Conservation (phyloP, 2,888 invertebrate species). For the Eupithecia vulgata region DNA sequence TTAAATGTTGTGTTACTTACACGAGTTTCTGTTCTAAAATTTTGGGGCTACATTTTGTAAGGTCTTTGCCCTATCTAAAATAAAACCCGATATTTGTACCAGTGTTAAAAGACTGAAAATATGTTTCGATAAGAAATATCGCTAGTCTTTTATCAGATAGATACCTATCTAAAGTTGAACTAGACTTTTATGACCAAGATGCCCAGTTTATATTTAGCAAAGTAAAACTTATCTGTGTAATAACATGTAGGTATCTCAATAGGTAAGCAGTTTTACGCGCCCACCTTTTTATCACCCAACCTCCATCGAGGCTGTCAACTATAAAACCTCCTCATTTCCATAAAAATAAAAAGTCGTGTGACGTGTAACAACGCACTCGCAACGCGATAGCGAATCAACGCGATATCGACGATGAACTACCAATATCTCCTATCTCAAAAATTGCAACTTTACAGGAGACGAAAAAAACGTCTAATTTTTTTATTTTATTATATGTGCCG, state of each 20-base stretch:
- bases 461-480: no score
- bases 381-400: conserved; percentile 67
- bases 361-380: conserved; percentile 41
- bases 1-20: neutral
- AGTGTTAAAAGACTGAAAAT: neutral
- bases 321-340: conserved; percentile 35
- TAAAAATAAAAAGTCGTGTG: conserved; percentile 35
- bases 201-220: conserved; percentile 1
- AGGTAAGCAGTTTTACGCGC: conserved; percentile 25
- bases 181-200: conserved; percentile 1
- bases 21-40: neutral
- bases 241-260: conserved; percentile 10
- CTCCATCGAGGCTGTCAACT: conserved; percentile 43
- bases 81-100: neutral
- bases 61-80: neutral
- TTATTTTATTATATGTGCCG: no score
- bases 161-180: neutral
- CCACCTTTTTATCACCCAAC: conserved; percentile 50
- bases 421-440: no score
- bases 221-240: neutral
- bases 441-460: no score
- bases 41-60: neutral
- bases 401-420: no score
- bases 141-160: neutral
- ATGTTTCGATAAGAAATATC: neutral